Evolutionary conservation across 2,113 vertebrate species (phyloP), one percentile per base, ranked within the genome.

Genomic region (Cavia porcellus): DNA sequence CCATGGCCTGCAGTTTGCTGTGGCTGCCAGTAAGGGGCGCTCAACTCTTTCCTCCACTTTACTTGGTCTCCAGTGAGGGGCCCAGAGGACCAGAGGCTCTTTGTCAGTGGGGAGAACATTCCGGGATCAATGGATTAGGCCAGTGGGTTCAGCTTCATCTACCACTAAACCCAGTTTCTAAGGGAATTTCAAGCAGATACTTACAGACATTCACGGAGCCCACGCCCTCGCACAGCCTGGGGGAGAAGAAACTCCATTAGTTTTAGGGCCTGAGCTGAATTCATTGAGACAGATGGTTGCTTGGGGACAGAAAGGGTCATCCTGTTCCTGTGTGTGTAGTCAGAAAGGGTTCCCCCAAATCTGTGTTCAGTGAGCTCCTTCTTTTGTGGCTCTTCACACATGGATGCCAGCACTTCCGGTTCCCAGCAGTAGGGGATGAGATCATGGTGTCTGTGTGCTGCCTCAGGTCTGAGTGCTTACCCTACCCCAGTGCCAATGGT

Each of bases 151-250:
- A 86, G 11, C 64, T 94, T 55, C 83, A 32, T 42, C 42, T 59
- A 74, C 13, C 9, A 8, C 32, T 72, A 89, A 70, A 89, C 32
- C 28, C 61, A 35, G 38, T 24, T 68, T 66, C 62, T 52, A 32
- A 10, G 24, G 1, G 66, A 20, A 11, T n/a, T 61, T 75, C 7
- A 30, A 42, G 66, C 20, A 86, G 61, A 52, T 97, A 98, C 98
- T 98, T 92, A 98, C 98, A 97, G 70, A 98, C 96, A 77, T 98
- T 98, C 86, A 98, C 98, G 0, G 98, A 91, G 42, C 90, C 95
- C 61, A 98, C 97, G 6, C 97, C 98, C 94, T 98, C 96, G 12
- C 96, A 98, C 89, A 98, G 64, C 96, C 98, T 98, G 38, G 1
- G 11, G 52, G 62, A 38, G 89, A 90, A 95, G 74, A 94, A 90